Conservation (phyloP, 2,888 invertebrate genomes). For the Tuberolachnus salignus region DNA sequence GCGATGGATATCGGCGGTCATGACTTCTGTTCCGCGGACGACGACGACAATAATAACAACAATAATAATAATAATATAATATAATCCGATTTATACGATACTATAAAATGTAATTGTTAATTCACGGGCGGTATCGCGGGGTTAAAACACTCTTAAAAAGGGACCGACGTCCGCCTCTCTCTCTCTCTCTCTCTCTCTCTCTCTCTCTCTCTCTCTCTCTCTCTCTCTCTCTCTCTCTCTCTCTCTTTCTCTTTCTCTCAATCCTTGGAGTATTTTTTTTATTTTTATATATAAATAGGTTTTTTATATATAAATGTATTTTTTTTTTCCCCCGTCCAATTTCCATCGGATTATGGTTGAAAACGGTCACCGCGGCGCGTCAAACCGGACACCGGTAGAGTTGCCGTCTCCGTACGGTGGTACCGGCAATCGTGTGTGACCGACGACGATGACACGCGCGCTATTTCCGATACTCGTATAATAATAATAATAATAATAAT, state of each 20-base stretch:
- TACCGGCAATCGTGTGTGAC: neutral
- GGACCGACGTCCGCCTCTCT: neutral
- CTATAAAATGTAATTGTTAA: neutral
- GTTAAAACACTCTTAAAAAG: slow-evolving; percentile 49
- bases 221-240: too few species aligned
- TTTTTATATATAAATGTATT: slow-evolving; percentile 41
- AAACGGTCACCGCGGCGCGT: slow-evolving; percentile 20
- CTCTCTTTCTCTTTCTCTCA: too few species aligned
- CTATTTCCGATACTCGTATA: neutral
- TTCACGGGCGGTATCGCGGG: neutral
- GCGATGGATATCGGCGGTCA: slow-evolving; percentile 35
- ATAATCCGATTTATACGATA: neutral
- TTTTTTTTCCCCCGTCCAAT: slow-evolving; percentile 13
- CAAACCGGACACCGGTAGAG: slow-evolving; percentile 39
- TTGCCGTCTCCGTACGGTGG: neutral
- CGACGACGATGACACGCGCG: neutral
- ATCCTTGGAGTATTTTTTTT: too few species aligned
- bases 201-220: too few species aligned
- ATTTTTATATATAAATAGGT: too few species aligned
- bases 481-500: too few species aligned
- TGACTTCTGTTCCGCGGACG: slow-evolving; percentile 16
- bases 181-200: too few species aligned
- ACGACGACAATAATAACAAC: too few species aligned
- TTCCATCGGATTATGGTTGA: slow-evolving; percentile 50
- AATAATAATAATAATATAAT: neutral